Evolutionary conservation across 2,797 vertebrate species (phyloP), one percentile per base, ranked within the genome.

Genomic region (Botia kubotai): DNA sequence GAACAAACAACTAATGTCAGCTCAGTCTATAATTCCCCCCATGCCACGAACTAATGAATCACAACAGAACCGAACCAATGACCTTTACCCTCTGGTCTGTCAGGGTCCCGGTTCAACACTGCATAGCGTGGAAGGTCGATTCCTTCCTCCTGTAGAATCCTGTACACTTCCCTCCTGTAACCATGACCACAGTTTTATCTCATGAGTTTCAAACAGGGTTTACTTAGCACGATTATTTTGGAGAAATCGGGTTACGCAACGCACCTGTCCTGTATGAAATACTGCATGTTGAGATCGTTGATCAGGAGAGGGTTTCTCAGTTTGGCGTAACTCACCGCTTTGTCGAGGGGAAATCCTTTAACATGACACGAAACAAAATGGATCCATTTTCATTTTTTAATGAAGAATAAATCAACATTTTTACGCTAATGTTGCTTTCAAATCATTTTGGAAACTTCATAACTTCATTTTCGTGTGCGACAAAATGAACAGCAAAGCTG

Each of bases 201-300:
- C 19, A 39, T 6, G 23, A 12, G 10, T 10, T 10, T 46, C 10
- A 46, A 67, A 57, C n/a, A 1, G 13, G 3, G 39, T 57, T 21
- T 33, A 1, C 10, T 57, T 16, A 1, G n/a, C 60, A 43, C 8
- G 5, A 13, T 46, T 57, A n/a, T 5, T 67, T 67, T 2, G 17
- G 0, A 80, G 0, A 33, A 67, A 53, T 2, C 33, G 33, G 29
- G 52, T 19, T 69, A 46, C 39, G 6, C 1, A 60, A 23, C n/a
- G 36, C 91, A 99, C 98, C 98, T 97, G 94, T 99, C 98, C 90
- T 98, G 97, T 89, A 99, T 98, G 86, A 95, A 99, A 93, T 97
- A 99, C 89, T 99, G 98, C 97, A 97, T 99, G 84, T 98, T 95
- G 87, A 99, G 95, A 89, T 99, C 98, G 43, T 99, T 99, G 88